These are phyloP conservation scores for Crenuchus spilurus DNA, from an alignment of 2,797 vertebrate species.

Conservation along the genomic window DNA sequence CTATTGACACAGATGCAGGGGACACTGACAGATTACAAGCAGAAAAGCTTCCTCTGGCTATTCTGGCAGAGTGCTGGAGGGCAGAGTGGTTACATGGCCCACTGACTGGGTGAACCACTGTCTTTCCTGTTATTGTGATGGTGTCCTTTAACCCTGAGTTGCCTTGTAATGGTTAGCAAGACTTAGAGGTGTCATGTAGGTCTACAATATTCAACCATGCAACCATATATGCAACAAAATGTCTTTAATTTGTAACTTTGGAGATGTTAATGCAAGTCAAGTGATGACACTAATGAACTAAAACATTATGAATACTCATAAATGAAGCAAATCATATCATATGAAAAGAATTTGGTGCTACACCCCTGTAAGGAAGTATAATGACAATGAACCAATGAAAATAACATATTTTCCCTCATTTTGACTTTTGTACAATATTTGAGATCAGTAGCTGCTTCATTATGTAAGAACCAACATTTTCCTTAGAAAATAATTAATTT, in stretches of 20 bases:
- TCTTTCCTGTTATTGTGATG: conserved; percentile 48
- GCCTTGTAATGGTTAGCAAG: background rate
- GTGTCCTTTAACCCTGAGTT: background rate
- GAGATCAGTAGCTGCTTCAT: too few relatives aligned
- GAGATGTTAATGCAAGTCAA: too few relatives aligned
- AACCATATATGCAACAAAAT: background rate
- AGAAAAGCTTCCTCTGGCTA: conserved; percentile 62
- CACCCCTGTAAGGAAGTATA: too few relatives aligned
- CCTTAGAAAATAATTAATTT: too few relatives aligned
- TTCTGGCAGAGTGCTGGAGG: conserved; percentile 58
- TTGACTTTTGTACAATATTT: too few relatives aligned
- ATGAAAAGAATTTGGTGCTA: too few relatives aligned
- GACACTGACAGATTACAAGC: conserved; percentile 70
- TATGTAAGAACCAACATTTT: too few relatives aligned
- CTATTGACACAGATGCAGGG: conserved; percentile 82
- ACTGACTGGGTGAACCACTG: conserved; percentile 29
- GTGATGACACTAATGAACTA: too few relatives aligned
- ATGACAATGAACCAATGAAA: too few relatives aligned
- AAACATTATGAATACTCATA: too few relatives aligned
- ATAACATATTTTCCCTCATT: too few relatives aligned
- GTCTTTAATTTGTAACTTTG: background rate
- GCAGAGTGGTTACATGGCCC: conserved; percentile 1
- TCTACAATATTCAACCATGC: background rate
- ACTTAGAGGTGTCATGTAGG: background rate
- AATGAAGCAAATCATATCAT: too few relatives aligned